Evolutionary conservation across 2,113 vertebrate genomes (phyloP).

Genomic region (Sorex araneus): DNA sequence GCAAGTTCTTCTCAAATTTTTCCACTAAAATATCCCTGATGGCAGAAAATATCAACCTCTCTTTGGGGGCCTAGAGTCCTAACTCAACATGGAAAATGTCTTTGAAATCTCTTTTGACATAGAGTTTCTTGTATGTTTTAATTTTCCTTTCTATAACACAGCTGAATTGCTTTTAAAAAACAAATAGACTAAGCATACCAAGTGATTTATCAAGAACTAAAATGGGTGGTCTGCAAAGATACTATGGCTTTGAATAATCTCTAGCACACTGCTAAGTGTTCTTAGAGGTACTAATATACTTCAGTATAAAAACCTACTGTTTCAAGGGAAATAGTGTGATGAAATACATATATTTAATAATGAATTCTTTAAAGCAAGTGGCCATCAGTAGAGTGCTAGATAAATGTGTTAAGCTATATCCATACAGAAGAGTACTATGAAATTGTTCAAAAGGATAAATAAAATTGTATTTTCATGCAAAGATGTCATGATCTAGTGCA

Average conservation of each 20-base stretch:
- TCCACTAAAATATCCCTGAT: constrained; percentile 47
- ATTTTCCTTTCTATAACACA: constrained; percentile 12
- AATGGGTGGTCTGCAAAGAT: not conserved
- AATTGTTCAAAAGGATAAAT: constrained; percentile 6
- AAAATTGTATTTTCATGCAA: constrained; percentile 32
- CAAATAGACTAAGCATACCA: not conserved
- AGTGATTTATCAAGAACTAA: constrained; percentile 26
- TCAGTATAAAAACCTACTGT: not conserved
- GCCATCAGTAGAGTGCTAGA: not conserved
- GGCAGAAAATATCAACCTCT: constrained; percentile 39
- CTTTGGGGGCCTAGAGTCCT: not conserved
- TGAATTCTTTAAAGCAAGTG: not conserved
- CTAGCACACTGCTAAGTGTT: not conserved
- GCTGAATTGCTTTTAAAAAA: not conserved
- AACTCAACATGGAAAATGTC: constrained; percentile 35
- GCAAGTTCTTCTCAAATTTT: constrained; percentile 66
- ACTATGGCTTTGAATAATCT: not conserved
- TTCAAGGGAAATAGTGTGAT: constrained; percentile 38
- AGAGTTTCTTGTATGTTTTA: not conserved
- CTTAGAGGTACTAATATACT: not conserved
- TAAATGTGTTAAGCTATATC: not conserved
- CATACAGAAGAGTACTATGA: not conserved
- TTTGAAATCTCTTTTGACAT: constrained; percentile 39
- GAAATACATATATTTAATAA: not conserved
- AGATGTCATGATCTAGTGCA: not conserved